Evolutionary conservation across 2,113 vertebrate genomes (phyloP), one percentile per base, ranked within the genome.

Genomic region (Oxygymnocypris stewartii): DNA sequence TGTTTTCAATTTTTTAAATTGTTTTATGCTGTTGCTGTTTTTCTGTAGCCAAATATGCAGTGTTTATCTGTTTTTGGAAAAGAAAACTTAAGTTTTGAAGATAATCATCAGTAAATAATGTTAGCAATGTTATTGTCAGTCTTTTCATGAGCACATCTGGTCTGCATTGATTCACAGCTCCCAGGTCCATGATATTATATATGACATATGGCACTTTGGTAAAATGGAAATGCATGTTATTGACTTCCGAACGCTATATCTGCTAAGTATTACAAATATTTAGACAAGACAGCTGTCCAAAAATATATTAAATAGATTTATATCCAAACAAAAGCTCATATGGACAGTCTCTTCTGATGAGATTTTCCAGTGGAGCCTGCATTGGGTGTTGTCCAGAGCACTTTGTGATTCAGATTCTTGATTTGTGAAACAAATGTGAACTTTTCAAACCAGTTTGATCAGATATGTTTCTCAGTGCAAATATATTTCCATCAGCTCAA

Each of bases 41-140:
- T 74, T 74, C 9, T 42, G 20, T 12, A 23, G 4, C 4, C 35
- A 37, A 23, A 8, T 73, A 73, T 4, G 31, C 18, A n/a, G 14
- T 16, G 37, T 23, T 37, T 42, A 73, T 73, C 69, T 73, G 69
- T n/a, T 74, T 74, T n/a, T 74, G 20, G 4, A n/a, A 23, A 74
- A 11, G 65, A 0, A 42, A 74, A 2, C 7, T n/a, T n/a, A 5
- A 42, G 71, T 25, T 44, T 75, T 75, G 20, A 47, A 75, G 73
- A 47, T 73, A 74, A 23, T 44, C 11, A 74, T 74, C 71, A 44
- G 71, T n/a, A 74, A 74, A 74, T 77, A 77, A 77, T 44, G 3
- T 77, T 77, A 49, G 44, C 42, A 28, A 18, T 77, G 13, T 6
- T 44, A 31, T 18, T 31, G 47, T 77, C 75, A 31, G 7, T 1